Base-by-base conservation (phyloP, 2,797 vertebrate species). In the Phoebastria nigripes region DNA sequence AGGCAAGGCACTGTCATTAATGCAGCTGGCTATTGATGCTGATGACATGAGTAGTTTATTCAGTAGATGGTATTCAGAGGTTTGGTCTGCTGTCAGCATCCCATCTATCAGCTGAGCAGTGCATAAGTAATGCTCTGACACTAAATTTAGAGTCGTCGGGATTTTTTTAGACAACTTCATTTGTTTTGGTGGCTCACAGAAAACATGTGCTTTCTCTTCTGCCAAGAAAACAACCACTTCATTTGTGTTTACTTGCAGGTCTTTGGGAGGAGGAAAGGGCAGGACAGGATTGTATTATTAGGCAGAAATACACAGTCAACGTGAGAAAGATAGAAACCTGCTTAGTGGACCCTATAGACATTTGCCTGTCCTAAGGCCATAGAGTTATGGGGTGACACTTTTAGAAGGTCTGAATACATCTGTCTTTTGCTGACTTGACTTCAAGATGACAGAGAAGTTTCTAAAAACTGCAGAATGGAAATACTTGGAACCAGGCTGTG, bases 21-120 rank as follows among this genome's bases (percentile, higher is more conserved):
- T 55, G 42, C 20, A 93, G 46, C 70, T 89, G 79, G 67, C 62
- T 82, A 5, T 6, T 88, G 83, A 94, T 83, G 87, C 51, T 8
- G 21, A 62, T 90, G 91, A 73, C 42, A 66, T 56, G 47, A 49
- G 37, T 69, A 67, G 62, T 93, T 96, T 94, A 49, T 82, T 84
- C 62, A 78, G 87, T 63, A 65, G 78, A 89, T 54, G 58, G 46
- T 28, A 55, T 76, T 82, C 56, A 72, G 62, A 58, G 44, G 25
- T 81, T 77, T 83, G 69, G 11, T 91, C 25, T 91, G 59, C 81
- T 92, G 73, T 89, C 77, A 78, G 81, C 90, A 72, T 70, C 47
- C 58, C 82, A 94, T 95, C 89, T 73, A 63, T 96, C 88, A 87
- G 55, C 62, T 67, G 58, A 93, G 66, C 42, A n/a, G 42, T 46